These are phyloP conservation scores for Otolemur crassicaudatus DNA, from an alignment of 2,797 vertebrate genomes.

Conservation along the genomic window DNA sequence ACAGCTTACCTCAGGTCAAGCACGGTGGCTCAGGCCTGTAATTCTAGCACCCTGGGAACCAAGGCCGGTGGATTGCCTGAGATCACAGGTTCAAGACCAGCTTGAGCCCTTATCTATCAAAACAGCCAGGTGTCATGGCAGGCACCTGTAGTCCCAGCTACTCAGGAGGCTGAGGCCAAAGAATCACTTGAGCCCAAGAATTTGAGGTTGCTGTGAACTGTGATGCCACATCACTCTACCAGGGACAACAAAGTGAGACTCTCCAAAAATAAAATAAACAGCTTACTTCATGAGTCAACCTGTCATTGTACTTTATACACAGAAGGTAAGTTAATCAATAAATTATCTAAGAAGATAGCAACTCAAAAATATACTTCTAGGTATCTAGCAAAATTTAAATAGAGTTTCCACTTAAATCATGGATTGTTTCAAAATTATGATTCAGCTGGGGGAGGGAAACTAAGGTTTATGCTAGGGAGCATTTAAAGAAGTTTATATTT, in stretches of 20 bases:
- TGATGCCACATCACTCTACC: no score
- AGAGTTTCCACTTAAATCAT: conserved; percentile 18
- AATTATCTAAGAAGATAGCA: conserved; percentile 22
- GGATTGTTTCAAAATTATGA: background rate
- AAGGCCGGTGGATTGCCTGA: no score
- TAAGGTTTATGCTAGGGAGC: background rate
- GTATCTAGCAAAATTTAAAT: background rate
- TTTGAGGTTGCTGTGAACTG: no score
- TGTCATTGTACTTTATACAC: background rate
- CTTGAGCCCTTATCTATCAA: no score
- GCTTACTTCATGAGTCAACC: background rate
- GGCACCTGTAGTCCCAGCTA: no score
- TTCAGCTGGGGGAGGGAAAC: background rate
- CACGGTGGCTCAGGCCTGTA: no score
- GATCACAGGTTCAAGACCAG: no score
- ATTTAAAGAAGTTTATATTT: background rate
- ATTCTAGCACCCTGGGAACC: no score
- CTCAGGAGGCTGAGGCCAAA: no score
- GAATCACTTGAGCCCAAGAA: no score
- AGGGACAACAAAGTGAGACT: background rate
- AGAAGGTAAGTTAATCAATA: conserved; percentile 42
- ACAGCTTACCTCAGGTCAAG: background rate
- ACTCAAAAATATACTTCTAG: background rate
- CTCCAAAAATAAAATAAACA: background rate
- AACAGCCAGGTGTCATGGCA: no score